A percentile compares a stretch with the other conserved stretches of the same genome.
These are phyloP conservation scores for Salminus brasiliensis DNA, from an alignment of 2,113 vertebrate species.

Conservation along the genomic window DNA sequence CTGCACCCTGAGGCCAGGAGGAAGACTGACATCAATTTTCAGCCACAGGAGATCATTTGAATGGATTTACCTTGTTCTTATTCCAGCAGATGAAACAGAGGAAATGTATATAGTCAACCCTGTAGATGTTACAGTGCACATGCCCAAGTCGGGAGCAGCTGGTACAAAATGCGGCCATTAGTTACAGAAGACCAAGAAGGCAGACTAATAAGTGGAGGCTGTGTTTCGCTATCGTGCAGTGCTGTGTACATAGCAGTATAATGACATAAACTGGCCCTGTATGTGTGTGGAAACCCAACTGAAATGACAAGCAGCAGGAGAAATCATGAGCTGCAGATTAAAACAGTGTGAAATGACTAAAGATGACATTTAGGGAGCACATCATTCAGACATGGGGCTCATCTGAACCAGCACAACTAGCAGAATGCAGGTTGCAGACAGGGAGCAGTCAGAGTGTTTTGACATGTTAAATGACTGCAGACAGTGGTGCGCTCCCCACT, in stretches of 20 bases:
- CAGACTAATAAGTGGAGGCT: not conserved
- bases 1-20: not conserved
- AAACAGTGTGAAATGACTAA: slow-evolving; percentile 34
- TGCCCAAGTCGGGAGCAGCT: not conserved
- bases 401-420: slow-evolving; percentile 32
- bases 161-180: not conserved
- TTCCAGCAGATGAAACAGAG: not conserved
- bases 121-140: not conserved
- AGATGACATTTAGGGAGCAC: slow-evolving; percentile 36
- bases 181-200: not conserved
- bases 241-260: not conserved
- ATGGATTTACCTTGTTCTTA: too few species aligned
- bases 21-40: not conserved
- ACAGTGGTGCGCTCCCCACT: slow-evolving; percentile 42
- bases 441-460: slow-evolving; percentile 47
- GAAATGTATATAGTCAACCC: too few species aligned
- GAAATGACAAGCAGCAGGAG: slow-evolving; percentile 15
- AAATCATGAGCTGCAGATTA: slow-evolving; percentile 13
- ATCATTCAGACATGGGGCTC: slow-evolving; percentile 34
- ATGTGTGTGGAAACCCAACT: not conserved
- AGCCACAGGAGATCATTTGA: too few species aligned
- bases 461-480: slow-evolving; percentile 63
- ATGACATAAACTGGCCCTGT: not conserved
- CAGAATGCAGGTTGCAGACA: slow-evolving; percentile 39
- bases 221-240: not conserved